Conservation (phyloP, 2,113 vertebrate genomes). For the Fregata magnificens region DNA sequence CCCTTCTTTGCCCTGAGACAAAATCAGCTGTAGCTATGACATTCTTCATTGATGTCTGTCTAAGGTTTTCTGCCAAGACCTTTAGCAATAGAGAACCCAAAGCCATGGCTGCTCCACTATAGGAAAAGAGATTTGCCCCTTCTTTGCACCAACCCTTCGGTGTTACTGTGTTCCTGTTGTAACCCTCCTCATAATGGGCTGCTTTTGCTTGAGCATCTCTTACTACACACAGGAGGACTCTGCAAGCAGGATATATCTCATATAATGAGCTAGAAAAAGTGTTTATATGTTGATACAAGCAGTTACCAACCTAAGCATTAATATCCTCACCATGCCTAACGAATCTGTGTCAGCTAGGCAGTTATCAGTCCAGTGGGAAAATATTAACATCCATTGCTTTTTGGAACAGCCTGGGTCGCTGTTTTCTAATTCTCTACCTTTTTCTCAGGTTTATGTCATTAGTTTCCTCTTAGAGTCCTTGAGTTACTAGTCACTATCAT, state of each 20-base stretch:
- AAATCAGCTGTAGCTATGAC: not conserved
- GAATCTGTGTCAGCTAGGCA: not conserved
- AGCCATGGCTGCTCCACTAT: not conserved
- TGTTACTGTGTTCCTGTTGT: not conserved
- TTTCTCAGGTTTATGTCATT: not conserved
- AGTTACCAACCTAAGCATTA: not conserved
- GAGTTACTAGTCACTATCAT: not conserved
- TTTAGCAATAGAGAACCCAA: not conserved
- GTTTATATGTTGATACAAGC: not conserved
- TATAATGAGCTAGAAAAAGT: not conserved
- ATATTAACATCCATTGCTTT: not conserved
- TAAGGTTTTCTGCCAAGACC: not conserved
- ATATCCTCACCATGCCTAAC: not conserved
- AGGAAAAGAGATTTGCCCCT: not conserved
- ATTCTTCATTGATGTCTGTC: not conserved
- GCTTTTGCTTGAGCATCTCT: not conserved
- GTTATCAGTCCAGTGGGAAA: not conserved
- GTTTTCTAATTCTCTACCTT: not conserved
- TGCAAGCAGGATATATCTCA: not conserved
- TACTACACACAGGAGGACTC: not conserved
- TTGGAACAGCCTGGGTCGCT: not conserved
- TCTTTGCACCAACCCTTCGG: not conserved
- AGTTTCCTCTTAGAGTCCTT: not conserved
- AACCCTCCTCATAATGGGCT: not conserved
- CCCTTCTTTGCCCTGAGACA: not conserved